A percentile compares a stretch with the other conserved stretches of the same genome.
phyloP scores from a whole-genome alignment of 2,113 vertebrate species.

The Pteropus alecto region DNA sequence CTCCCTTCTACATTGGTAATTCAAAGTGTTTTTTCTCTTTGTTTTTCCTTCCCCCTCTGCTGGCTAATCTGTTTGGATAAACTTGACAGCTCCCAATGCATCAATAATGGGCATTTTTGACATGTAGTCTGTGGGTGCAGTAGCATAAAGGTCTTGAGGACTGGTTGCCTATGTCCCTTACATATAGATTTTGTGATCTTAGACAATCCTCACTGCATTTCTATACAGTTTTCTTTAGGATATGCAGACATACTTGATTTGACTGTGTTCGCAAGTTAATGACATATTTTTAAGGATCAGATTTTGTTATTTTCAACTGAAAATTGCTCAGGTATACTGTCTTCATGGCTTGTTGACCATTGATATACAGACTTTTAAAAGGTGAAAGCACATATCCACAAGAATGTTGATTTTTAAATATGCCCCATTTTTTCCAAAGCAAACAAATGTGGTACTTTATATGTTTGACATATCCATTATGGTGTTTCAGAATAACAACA shows the following conservation, averaged over 20 bases:
- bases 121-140: neutral
- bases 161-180: neutral
- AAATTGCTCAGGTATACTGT: neutral
- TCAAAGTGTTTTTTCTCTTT: neutral
- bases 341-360: neutral
- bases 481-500: neutral
- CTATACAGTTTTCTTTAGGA: neutral
- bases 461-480: neutral
- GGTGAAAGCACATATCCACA: neutral
- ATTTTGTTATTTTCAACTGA: conserved; percentile 45
- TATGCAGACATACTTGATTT: neutral
- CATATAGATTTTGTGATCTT: neutral
- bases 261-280: neutral
- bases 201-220: neutral
- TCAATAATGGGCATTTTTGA: neutral
- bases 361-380: conserved; percentile 13
- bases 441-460: neutral
- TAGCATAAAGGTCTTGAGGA: neutral
- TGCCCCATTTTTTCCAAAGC: neutral
- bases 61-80: conserved; percentile 5
- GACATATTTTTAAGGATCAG: conserved; percentile 29
- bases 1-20: neutral
- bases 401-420: conserved; percentile 35
- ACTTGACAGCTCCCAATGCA: neutral
- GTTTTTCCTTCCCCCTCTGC: neutral